phyloP scores from a whole-genome alignment of 1,140 invertebrate genomes.

The Papilio machaon region DNA sequence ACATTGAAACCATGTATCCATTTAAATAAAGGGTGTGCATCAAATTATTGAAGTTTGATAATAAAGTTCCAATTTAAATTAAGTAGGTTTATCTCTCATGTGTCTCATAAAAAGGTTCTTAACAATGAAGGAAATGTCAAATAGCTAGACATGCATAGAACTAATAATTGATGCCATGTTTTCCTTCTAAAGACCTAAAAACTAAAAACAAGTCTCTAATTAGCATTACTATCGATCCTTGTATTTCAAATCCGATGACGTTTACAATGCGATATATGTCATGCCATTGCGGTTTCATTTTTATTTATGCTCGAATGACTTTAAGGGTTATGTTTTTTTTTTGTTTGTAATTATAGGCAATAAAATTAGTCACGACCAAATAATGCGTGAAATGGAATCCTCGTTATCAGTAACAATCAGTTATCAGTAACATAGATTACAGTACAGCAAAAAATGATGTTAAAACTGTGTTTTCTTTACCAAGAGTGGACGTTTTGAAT shows the following conservation, averaged over 20 bases:
- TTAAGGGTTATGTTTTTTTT: not conserved
- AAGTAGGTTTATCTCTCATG: no score
- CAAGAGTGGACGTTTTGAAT: not conserved
- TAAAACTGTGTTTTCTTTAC: constrained; percentile 6
- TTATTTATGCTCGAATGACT: not conserved
- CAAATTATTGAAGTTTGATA: not conserved
- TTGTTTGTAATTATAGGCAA: not conserved
- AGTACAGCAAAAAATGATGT: constrained; percentile 30
- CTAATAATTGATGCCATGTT: no score
- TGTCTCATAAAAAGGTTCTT: no score
- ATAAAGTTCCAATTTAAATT: not conserved
- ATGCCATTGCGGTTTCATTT: not conserved
- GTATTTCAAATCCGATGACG: not conserved
- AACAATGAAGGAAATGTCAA: no score
- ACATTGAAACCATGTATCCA: not conserved
- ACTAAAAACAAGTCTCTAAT: no score
- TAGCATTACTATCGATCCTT: not conserved
- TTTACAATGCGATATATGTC: not conserved
- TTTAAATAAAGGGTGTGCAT: constrained; percentile 1
- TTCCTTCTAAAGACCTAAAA: no score
- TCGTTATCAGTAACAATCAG: constrained; percentile 28
- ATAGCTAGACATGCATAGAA: no score
- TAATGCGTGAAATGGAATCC: constrained; percentile 21
- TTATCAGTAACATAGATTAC: constrained; percentile 35
- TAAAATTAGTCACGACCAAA: not conserved